Evolutionary conservation across 2,888 invertebrate species (phyloP), one percentile per base, ranked within the genome.

Genomic region (Dione juno): DNA sequence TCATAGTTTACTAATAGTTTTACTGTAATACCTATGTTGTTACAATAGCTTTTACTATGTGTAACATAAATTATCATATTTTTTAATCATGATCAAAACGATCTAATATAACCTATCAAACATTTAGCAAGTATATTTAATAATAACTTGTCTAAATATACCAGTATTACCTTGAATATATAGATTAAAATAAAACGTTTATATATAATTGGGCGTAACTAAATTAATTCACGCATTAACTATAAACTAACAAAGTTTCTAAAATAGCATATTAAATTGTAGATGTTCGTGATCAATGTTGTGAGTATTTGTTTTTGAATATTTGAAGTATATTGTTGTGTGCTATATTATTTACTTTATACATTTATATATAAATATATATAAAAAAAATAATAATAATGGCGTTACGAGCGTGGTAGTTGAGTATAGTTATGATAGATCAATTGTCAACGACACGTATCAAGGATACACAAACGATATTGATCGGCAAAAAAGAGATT

Each of bases 1-100:
- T 85, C 86, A 91, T 84, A 79, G 84, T 88, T 90, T 89, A 85
- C 84, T 77, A 88, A 89, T 80, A 74, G 80, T 80, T 83, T 81
- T 88, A 87, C 81, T 85, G 89, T 88, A 89, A 89, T 82, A 78
- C 78, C 75, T 78, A 70, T 71, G 74, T 74, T 75, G 61, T 59
- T 48, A 48, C 61, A 65, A 65, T 77, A 74, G 73, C 71, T 48
- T n/a, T 40, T 58, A 40, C 28, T 28, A 21, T 48, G 63, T 48
- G 48, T 63, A 63, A 63, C 28, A 63, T 48, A 1, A 35, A 63
- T 45, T 48, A 37, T 8, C 14, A 61, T n/a, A 28, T 61, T 61
- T 61, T 43, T 45, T 59, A 59, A 43, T 21, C 3, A 43, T 1
- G 3, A 9, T 10, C 16, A 43, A 21, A 41, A 21, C 8, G 14